Percentiles rank a stretch among this genome's conserved stretches.
phyloP scores from a whole-genome alignment of 2,113 vertebrate species.

The Dendropsophus ebraccatus region DNA sequence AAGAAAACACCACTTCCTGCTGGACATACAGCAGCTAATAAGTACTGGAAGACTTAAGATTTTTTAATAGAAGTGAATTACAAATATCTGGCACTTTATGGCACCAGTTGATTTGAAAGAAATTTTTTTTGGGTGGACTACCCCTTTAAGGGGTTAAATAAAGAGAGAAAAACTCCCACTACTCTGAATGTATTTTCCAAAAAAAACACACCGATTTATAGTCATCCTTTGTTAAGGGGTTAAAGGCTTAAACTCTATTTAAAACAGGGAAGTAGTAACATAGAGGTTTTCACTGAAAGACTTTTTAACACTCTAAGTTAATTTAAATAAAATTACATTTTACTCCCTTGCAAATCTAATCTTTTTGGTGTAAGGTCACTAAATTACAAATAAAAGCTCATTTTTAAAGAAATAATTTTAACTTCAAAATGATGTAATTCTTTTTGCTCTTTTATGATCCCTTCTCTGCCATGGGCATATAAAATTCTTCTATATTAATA shows the following conservation, averaged over 20 bases:
- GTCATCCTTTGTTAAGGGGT: neutral
- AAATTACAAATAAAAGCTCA: constrained; percentile 51
- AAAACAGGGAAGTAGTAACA: neutral
- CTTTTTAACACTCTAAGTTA: constrained; percentile 8
- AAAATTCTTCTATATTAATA: constrained; percentile 25
- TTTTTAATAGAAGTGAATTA: too few relatives aligned
- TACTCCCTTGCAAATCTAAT: neutral
- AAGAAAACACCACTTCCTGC: too few relatives aligned
- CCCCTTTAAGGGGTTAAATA: too few relatives aligned
- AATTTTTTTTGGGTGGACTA: too few relatives aligned
- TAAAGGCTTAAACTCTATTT: neutral
- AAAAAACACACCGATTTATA: neutral
- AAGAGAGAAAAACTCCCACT: neutral
- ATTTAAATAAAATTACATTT: constrained; percentile 30
- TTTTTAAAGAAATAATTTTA: constrained; percentile 37
- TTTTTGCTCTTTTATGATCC: constrained; percentile 41
- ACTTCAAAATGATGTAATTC: constrained; percentile 36
- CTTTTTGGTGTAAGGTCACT: constrained; percentile 13
- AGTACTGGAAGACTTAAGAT: too few relatives aligned
- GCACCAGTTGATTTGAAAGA: too few relatives aligned
- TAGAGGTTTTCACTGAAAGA: neutral
- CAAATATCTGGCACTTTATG: too few relatives aligned
- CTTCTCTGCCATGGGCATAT: constrained; percentile 41
- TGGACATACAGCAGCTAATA: too few relatives aligned
- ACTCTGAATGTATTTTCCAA: neutral